Percentiles rank a stretch among this genome's conserved stretches.
phyloP scores from a whole-genome alignment of 2,113 vertebrate genomes.

The Scomber japonicus region DNA sequence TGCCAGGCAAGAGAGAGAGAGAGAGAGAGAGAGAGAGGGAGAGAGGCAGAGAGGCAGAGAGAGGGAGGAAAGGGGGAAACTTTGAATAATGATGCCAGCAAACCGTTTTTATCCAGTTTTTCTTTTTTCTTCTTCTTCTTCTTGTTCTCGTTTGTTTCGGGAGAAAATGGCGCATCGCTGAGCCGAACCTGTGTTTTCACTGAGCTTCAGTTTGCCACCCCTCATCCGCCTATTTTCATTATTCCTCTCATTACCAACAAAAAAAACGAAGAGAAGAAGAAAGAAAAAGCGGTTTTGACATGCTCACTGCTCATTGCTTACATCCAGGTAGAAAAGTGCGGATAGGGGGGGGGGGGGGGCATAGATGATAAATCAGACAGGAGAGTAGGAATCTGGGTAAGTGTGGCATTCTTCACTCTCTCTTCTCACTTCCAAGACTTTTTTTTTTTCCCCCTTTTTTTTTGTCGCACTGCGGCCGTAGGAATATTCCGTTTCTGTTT shows the following conservation, averaged over 20 bases:
- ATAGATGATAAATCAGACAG: constrained; percentile 67
- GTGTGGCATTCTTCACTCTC: constrained; percentile 58
- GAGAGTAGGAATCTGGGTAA: constrained; percentile 68
- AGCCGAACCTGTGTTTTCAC: constrained; percentile 89
- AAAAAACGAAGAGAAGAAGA: neutral
- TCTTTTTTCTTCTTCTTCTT: constrained; percentile 71
- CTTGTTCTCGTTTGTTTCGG: constrained; percentile 82
- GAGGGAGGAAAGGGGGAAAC: constrained; percentile 71
- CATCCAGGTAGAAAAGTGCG: constrained; percentile 81
- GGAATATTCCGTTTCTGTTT: constrained; percentile 57
- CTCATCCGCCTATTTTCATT: constrained; percentile 82
- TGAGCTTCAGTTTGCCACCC: constrained; percentile 87
- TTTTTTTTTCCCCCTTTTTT: constrained; percentile 25
- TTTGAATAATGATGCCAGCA: constrained; percentile 86
- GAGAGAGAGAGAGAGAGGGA: constrained; percentile 73
- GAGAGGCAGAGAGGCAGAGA: constrained; percentile 63
- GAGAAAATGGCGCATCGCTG: constrained; percentile 94
- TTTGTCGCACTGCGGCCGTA: constrained; percentile 72
- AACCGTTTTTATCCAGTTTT: constrained; percentile 80
- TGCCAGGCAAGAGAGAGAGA: constrained; percentile 77
- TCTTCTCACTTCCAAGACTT: constrained; percentile 40
- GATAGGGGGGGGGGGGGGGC: constrained; percentile 30
- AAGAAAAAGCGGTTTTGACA: constrained; percentile 75
- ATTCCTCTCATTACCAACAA: constrained; percentile 73
- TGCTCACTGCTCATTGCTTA: constrained; percentile 86